Conservation (phyloP, 2,113 vertebrate species). For the Proteles cristata region DNA sequence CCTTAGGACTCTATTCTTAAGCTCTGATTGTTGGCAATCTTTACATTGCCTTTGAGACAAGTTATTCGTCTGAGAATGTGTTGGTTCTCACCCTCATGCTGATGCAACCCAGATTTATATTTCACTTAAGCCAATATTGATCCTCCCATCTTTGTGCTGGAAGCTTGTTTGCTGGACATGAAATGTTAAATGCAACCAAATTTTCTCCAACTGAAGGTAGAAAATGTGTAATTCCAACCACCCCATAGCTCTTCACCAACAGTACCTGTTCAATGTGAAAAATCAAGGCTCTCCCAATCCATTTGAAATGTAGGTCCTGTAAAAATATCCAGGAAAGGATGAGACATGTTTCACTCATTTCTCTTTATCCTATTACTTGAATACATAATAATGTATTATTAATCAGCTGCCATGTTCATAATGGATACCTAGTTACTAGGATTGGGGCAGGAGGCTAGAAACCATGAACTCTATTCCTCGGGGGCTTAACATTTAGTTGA, state of each 20-base stretch:
- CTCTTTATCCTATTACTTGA: neutral
- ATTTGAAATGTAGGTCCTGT: slow-evolving; percentile 19
- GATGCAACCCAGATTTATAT: slow-evolving; percentile 80
- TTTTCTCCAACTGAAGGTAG: slow-evolving; percentile 73
- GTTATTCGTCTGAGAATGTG: slow-evolving; percentile 74
- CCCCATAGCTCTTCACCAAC: slow-evolving; percentile 55
- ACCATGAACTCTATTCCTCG: neutral
- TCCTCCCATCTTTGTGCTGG: slow-evolving; percentile 76
- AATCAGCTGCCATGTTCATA: neutral
- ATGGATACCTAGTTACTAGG: neutral
- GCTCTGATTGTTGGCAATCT: slow-evolving; percentile 68
- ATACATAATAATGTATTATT: neutral
- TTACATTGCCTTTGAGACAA: slow-evolving; percentile 72
- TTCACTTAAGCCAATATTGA: slow-evolving; percentile 81
- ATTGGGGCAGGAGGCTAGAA: neutral
- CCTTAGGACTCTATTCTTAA: slow-evolving; percentile 64
- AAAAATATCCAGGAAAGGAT: neutral
- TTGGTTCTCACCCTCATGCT: slow-evolving; percentile 78
- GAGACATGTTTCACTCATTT: neutral
- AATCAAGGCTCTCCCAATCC: neutral
- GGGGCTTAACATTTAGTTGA: neutral
- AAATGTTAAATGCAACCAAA: slow-evolving; percentile 79
- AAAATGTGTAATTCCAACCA: slow-evolving; percentile 65
- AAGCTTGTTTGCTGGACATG: slow-evolving; percentile 76
- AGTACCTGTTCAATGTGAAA: neutral